Base-by-base conservation (phyloP, 2,113 vertebrate species). In the Galeopterus variegatus region DNA sequence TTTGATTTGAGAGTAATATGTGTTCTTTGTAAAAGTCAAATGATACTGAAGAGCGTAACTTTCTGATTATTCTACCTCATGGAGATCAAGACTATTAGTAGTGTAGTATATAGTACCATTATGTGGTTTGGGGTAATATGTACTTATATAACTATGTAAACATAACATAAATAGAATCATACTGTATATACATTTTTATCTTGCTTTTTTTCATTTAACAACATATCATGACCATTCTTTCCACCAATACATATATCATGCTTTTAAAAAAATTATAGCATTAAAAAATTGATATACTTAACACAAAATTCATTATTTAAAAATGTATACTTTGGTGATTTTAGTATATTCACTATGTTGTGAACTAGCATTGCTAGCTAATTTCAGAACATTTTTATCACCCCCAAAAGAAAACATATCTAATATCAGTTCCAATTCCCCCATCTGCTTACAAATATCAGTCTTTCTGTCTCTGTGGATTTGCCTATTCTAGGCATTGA, bases 171-270 rank as follows among this genome's bases (percentile, higher is more conserved):
- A 9, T 72, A 84, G 76, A 84, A 80, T 87, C 64, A 73, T 93
- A 90, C 4, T 88, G 31, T 72, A 33, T 79, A n/a, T 64, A 60
- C 2, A 90, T 4, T 62, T 73, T 54, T 81, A 88, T 48, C 45
- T 81, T 93, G 36, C 12, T 60, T 92, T 94, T 80, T 58, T 73
- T 90, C 33, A 95, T 73, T 95, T 88, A 88, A 95, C 54, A 52
- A n/a, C 4, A 45, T 41, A 41, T 87, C 54, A 79, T 62, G 26
- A 41, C 13, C 15, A 60, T 62, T 73, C 93, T 87, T 62, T 41
- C 33, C 28, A 69, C 80, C 17, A 80, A 7, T 65, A 45, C 28
- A 79, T 62, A n/a, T 24, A 21, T 86, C 21, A 73, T 83, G 26
- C 69, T 86, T 90, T 93, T 50, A 52, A 87, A 75, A 95, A 54